Base-by-base conservation (phyloP, 2,888 invertebrate genomes). In the Lordiphosa andalusiaca region DNA sequence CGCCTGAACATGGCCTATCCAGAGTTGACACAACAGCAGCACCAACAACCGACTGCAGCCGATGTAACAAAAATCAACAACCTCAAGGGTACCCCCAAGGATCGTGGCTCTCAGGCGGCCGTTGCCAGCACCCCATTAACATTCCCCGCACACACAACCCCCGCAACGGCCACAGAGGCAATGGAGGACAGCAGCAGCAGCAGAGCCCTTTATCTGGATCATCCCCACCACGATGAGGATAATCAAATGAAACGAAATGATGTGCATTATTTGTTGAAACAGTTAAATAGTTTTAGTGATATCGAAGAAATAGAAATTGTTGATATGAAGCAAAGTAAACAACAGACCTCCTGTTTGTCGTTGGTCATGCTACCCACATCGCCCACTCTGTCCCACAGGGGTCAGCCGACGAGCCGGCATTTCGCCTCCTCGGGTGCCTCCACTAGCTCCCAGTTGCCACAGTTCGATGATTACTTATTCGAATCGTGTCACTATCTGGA, bases 261-360 rank as follows among this genome's bases (percentile, higher is more conserved):
- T 89, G 89, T 89, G 86, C 89, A 89, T 89, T 89, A 89, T 89
- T 89, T 89, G 89, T 89, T 89, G 88, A 89, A 89, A 89, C 89
- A 89, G 88, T 89, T 89, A 88, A 89, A 89, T 89, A 89, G 89
- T 89, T 89, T 89, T 89, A 89, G 89, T 88, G 89, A 89, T 87
- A 89, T 89, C 84, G 89, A 89, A 88, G 88, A 89, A 88, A 89
- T 89, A 89, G 89, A 88, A 88, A 89, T 89, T 87, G 88, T 89
- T 89, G 89, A 89, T 88, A 87, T 89, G 86, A 87, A 88, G 84
- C 84, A 86, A 87, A 85, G 75, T 76, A 72, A 84, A 70, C 87
- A 78, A 71, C 86, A 64, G 59, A 67, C 88, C 87, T 69, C 76
- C 58, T 5, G 62, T 88, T 66, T 66, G 53, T 65, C 76, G 16